Evolutionary conservation across 2,888 invertebrate species (phyloP), one percentile per base, ranked within the genome.

Genomic region (Lochmaea crataegi): DNA sequence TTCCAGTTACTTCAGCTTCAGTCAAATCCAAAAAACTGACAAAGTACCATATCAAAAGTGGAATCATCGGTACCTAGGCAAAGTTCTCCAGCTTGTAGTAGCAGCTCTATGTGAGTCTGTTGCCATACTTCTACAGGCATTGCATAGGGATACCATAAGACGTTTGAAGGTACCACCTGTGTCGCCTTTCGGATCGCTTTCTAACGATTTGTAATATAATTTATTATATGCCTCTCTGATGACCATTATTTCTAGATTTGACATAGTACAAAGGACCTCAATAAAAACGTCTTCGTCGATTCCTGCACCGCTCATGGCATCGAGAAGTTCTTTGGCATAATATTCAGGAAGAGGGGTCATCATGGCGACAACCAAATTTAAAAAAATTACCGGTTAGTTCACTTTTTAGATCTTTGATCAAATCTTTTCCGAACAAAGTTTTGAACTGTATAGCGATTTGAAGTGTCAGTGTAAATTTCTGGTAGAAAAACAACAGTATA

Each of bases 131-230:
- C 96, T 89, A 83, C 93, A 92, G 58, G 93, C 94, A 89, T 91
- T 92, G 82, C 93, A 93, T 16, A 96, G 86, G 41, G 97, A 95
- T 32, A 96, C 93, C 88, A 98, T 91, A 57, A 98, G 89, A 69
- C 97, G 91, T 86, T 94, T 94, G 88, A 98, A 98, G 84, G 93
- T 93, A 14, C 98, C 98, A 64, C 95, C 95, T 2, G 97, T 97
- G 85, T 98, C 98, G 65, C 93, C 92, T 76, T 90, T 90, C 38
- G 98, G 87, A 84, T 96, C 96, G 53, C 78, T 76, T 77, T 82
- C 82, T 71, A 82, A 73, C 1, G 78, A 32, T 72, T 74, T 77
- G 65, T 75, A 71, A 76, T 82, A 82, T 67, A 80, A 88, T 79
- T 91, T 89, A 80, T 93, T 90, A 83, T 95, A 96, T 48, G 94